Evolutionary conservation across 2,113 vertebrate genomes (phyloP).

Genomic region (Chaetodon auriga): DNA sequence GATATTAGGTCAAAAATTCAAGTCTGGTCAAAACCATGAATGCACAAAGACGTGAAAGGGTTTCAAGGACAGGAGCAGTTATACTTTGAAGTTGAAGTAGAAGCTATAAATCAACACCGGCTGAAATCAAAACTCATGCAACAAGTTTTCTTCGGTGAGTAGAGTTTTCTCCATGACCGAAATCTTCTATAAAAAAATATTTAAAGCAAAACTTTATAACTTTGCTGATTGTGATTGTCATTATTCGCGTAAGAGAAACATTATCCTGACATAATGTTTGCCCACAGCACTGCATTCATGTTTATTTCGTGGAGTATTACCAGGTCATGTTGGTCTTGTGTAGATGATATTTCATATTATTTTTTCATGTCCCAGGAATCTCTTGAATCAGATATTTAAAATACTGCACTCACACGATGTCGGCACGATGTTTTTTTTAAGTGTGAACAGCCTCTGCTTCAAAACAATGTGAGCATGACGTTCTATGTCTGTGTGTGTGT

Average conservation of each 20-base stretch:
- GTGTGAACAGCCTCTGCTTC: no score
- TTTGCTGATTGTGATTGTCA: no score
- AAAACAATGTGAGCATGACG: no score
- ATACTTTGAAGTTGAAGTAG: neutral
- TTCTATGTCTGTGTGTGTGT: no score
- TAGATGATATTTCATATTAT: neutral
- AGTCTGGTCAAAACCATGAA: neutral
- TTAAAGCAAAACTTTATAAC: no score
- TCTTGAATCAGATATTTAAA: no score
- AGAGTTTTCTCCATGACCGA: neutral
- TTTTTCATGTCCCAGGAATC: no score
- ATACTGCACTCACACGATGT: no score
- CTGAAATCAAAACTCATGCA: neutral
- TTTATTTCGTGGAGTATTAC: neutral
- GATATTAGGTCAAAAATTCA: neutral
- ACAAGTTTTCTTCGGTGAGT: neutral
- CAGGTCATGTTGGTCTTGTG: neutral
- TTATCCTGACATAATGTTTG: neutral
- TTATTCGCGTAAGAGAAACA: no score
- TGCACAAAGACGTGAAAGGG: neutral
- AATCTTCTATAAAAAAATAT: neutral
- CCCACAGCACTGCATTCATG: neutral
- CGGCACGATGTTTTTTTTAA: no score
- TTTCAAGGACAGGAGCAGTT: constrained; percentile 28
- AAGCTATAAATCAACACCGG: neutral